Conservation (phyloP, 2,113 vertebrate species). For the Sinocyclocheilus rhinocerous region DNA sequence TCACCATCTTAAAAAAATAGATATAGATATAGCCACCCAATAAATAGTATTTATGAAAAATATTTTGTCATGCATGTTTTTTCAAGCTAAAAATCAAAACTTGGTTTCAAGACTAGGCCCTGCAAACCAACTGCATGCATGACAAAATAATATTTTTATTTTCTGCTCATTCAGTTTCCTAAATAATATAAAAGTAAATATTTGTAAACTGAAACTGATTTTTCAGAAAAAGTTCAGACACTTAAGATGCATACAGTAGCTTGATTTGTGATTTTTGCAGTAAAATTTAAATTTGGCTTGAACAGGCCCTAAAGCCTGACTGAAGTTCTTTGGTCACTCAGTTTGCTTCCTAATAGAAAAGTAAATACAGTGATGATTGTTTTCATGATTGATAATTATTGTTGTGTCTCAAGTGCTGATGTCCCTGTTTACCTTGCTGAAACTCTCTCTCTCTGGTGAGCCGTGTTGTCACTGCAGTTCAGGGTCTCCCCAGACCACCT, state of each 20-base stretch:
- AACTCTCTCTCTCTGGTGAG: constrained; percentile 63
- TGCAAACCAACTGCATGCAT: background rate
- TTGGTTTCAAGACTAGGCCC: background rate
- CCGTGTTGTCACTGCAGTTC: constrained; percentile 69
- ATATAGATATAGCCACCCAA: background rate
- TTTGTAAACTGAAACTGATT: background rate
- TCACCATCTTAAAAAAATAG: too few species aligned
- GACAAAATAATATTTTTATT: background rate
- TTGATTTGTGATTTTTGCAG: background rate
- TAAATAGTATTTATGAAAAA: background rate
- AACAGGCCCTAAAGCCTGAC: background rate
- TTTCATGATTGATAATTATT: constrained; percentile 75
- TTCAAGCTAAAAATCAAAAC: background rate
- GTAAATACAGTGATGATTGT: constrained; percentile 64
- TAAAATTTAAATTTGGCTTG: background rate
- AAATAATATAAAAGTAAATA: background rate
- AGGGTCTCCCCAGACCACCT: constrained; percentile 51
- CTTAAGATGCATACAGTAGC: background rate
- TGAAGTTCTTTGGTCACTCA: background rate
- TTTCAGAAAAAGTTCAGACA: background rate
- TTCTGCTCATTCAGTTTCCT: background rate
- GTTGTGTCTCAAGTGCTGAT: constrained; percentile 48
- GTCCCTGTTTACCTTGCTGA: constrained; percentile 44
- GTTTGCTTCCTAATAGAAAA: constrained; percentile 70
- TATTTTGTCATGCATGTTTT: background rate